A percentile compares a stretch with the other conserved stretches of the same genome.
Conservation (phyloP, 2,797 vertebrate species). For the Hypotaenidia philippensis region DNA sequence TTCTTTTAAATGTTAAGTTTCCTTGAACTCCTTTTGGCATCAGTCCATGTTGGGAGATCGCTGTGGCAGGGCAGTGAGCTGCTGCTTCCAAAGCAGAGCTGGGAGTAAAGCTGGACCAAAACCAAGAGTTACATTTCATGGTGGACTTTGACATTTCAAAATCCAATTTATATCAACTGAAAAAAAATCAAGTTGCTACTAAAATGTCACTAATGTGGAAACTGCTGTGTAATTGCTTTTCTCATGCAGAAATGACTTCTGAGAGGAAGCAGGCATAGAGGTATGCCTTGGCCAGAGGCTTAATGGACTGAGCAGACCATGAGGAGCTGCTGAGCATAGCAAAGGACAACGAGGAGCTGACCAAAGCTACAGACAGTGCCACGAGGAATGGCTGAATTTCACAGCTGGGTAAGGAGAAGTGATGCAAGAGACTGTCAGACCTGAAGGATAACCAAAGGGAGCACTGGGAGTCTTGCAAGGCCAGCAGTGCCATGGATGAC, state of each 20-base stretch:
- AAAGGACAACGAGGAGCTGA: not conserved
- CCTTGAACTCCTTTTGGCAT: not conserved
- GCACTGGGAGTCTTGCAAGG: not conserved
- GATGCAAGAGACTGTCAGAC: not conserved
- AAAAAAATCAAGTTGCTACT: not conserved
- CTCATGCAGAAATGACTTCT: not conserved
- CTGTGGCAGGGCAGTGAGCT: not conserved
- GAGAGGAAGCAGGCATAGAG: not conserved
- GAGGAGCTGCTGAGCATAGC: not conserved
- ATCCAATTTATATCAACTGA: not conserved
- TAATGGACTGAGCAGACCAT: not conserved
- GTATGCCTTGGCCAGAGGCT: not conserved
- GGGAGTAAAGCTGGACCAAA: not conserved
- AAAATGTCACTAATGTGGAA: not conserved
- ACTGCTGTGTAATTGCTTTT: not conserved
- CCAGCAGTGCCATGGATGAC: not conserved
- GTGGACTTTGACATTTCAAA: slow-evolving; percentile 24
- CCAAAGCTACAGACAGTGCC: not conserved
- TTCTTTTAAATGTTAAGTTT: not conserved
- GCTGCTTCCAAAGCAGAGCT: not conserved
- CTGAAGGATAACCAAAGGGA: not conserved
- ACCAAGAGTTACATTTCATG: not conserved
- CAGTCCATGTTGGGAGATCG: not conserved
- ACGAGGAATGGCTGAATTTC: not conserved
- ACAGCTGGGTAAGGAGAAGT: not conserved